These are phyloP conservation scores for Crax fasciolata DNA, from an alignment of 2,797 vertebrate species.

Conservation along the genomic window DNA sequence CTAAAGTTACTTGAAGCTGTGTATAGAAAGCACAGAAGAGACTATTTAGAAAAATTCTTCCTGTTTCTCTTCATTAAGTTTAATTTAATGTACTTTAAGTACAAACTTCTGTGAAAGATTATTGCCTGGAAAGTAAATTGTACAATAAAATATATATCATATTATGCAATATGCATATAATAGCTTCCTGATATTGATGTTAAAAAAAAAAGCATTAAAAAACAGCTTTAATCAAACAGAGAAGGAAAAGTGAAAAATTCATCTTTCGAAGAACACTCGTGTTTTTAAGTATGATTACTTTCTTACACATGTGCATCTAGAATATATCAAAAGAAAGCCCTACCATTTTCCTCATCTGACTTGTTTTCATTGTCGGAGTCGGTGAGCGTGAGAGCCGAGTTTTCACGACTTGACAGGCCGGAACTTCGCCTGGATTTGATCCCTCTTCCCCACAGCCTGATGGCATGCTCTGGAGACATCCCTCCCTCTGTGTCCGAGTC, in stretches of 20 bases:
- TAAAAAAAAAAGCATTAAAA: not conserved
- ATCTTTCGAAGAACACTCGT: not conserved
- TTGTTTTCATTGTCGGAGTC: conserved; percentile 97
- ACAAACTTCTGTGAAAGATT: conserved; percentile 50
- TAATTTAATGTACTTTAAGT: conserved; percentile 21
- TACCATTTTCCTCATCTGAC: conserved; percentile 96
- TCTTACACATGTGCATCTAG: not conserved
- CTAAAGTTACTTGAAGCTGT: conserved; percentile 45
- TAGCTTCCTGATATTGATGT: not conserved
- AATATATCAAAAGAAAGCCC: conserved; percentile 66
- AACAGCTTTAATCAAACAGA: not conserved
- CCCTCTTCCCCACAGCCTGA: conserved; percentile 92
- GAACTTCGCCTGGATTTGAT: conserved; percentile 93
- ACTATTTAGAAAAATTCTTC: conserved; percentile 40
- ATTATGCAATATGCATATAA: not conserved
- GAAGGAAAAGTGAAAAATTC: not conserved
- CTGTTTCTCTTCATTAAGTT: conserved; percentile 62
- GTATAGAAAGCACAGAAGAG: conserved; percentile 20
- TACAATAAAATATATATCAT: conserved; percentile 24
- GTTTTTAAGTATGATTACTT: not conserved
- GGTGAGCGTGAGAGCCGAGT: conserved; percentile 95
- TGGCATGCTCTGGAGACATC: conserved; percentile 93
- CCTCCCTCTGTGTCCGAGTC: conserved; percentile 93
- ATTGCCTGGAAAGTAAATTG: conserved; percentile 45
- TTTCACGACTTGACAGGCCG: conserved; percentile 93